phyloP scores from a whole-genome alignment of 2,113 vertebrate genomes.

The Lepus americanus region DNA sequence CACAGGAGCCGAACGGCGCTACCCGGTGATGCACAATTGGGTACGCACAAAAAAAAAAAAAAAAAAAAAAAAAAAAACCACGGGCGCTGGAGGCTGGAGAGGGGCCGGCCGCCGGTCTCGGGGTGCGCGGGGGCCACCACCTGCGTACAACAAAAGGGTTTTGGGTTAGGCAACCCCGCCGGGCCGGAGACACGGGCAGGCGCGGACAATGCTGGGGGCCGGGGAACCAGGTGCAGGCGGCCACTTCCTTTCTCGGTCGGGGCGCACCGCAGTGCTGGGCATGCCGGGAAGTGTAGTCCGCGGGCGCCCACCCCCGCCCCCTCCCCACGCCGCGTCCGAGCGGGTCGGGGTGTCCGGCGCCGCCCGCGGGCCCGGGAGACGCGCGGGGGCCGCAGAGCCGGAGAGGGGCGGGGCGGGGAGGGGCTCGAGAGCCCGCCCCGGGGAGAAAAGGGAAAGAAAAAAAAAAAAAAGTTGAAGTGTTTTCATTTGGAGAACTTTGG shows the following conservation, averaged over 20 bases:
- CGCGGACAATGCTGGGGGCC: conserved; percentile 59
- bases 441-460: conserved; percentile 64
- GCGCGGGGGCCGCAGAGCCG: conserved; percentile 60
- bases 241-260: conserved; percentile 83
- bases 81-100: background rate
- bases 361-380: conserved; percentile 61
- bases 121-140: conserved; percentile 92
- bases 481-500: conserved; percentile 84
- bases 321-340: conserved; percentile 70
- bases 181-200: background rate
- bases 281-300: conserved; percentile 90
- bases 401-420: conserved; percentile 73
- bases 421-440: conserved; percentile 73
- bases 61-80: conserved; percentile 92
- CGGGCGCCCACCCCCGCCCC: conserved; percentile 76
- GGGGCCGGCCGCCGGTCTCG: conserved; percentile 91
- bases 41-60: conserved; percentile 95
- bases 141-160: conserved; percentile 98
- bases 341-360: conserved; percentile 69
- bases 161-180: conserved; percentile 79
- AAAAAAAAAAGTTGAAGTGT: conserved; percentile 87
- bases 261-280: conserved; percentile 83
- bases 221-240: conserved; percentile 76
- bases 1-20: conserved; percentile 96
- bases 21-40: conserved; percentile 96